Evolutionary conservation across 2,888 invertebrate species (phyloP).

Genomic region (Notodromas monacha): DNA sequence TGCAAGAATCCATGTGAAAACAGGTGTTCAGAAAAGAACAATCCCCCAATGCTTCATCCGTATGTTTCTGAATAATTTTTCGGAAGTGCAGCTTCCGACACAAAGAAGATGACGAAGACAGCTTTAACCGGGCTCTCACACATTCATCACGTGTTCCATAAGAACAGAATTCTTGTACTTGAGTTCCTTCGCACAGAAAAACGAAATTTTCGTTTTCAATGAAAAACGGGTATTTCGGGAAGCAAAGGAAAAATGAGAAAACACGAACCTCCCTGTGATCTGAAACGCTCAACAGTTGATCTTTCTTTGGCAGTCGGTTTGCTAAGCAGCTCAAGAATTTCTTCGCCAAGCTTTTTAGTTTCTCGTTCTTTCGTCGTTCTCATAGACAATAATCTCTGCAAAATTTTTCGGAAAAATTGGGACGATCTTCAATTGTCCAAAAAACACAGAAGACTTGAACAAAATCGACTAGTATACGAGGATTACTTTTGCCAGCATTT

Average conservation of each 20-base stretch:
- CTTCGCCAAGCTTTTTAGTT: conserved; percentile 74
- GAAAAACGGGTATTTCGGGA: too few relatives aligned
- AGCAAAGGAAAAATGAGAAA: conserved; percentile 1
- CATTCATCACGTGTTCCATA: conserved; percentile 80
- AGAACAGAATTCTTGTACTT: conserved; percentile 71
- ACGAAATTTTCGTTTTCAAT: conserved; percentile 1
- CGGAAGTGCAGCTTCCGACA: conserved; percentile 81
- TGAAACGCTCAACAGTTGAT: conserved; percentile 72
- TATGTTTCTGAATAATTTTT: conserved; percentile 79
- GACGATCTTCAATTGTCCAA: too few relatives aligned
- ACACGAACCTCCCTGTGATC: conserved; percentile 49
- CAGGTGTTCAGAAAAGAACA: conserved; percentile 93
- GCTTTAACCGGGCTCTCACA: conserved; percentile 16
- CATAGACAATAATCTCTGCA: conserved; percentile 47
- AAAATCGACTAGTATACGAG: too few relatives aligned
- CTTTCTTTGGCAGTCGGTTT: conserved; percentile 87
- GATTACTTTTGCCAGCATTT: too few relatives aligned
- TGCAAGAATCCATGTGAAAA: conserved; percentile 96
- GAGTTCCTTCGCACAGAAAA: too few relatives aligned
- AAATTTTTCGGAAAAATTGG: too few relatives aligned
- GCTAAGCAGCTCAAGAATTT: conserved; percentile 65
- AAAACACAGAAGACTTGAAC: conserved; percentile 1
- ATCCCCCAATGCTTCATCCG: conserved; percentile 74
- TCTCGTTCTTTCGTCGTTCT: conserved; percentile 82
- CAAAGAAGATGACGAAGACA: conserved; percentile 10